These are phyloP conservation scores for Drosophila peninsularis DNA, from an alignment of 2,888 invertebrate species.

Conservation along the genomic window DNA sequence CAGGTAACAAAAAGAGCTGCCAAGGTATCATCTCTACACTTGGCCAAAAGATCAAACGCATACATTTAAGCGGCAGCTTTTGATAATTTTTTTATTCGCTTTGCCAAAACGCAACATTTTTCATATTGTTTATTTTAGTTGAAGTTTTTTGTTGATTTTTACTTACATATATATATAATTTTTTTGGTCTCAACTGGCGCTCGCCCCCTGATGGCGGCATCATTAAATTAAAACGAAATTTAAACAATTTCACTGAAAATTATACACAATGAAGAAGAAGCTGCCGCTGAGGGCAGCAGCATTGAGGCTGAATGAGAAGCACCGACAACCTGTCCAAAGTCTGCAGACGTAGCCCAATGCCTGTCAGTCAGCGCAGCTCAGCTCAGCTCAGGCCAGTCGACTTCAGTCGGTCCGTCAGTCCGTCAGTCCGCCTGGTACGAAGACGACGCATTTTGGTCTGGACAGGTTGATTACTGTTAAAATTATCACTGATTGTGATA, in stretches of 20 bases:
- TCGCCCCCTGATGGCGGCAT: constrained; percentile 67
- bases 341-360: constrained; percentile 42
- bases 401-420: constrained; percentile 24
- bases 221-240: constrained; percentile 82
- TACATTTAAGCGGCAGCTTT: constrained; percentile 79
- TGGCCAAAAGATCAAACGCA: constrained; percentile 78
- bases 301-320: constrained; percentile 58
- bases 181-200: constrained; percentile 64
- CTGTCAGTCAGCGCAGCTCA: constrained; percentile 43
- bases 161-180: constrained; percentile 5
- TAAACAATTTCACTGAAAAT: constrained; percentile 80
- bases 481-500: constrained; percentile 81
- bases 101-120: constrained; percentile 70
- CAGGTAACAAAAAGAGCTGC: constrained; percentile 56
- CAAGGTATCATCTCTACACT: constrained; percentile 59
- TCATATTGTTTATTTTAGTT: constrained; percentile 67
- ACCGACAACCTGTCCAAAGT: constrained; percentile 57
- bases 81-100: constrained; percentile 69
- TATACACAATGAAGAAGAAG: constrained; percentile 69
- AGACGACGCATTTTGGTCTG: constrained; percentile 63
- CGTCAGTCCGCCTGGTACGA: constrained; percentile 39
- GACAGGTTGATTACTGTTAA: constrained; percentile 82
- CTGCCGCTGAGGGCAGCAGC: constrained; percentile 35
- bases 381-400: constrained; percentile 1
- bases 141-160: constrained; percentile 29